A percentile compares a stretch with the other conserved stretches of the same genome.
phyloP scores from a whole-genome alignment of 2,888 invertebrate species.

The Ashinkailepas kermadecensis region DNA sequence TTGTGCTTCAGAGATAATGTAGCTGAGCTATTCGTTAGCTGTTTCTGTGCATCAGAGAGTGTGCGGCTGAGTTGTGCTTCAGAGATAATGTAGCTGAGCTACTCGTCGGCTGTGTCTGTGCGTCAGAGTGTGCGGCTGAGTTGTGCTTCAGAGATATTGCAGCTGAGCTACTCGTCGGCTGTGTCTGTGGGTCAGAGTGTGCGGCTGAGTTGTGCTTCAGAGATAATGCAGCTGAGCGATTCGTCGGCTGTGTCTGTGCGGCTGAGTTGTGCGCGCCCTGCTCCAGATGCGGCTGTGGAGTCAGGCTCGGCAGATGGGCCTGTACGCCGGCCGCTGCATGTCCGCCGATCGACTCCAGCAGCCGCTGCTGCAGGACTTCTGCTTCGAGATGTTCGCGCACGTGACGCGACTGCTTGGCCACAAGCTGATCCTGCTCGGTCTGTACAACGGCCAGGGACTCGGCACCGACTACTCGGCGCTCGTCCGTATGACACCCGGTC shows the following conservation, averaged over 20 bases:
- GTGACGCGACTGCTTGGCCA: conserved; percentile 90
- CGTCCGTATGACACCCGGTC: conserved; percentile 68
- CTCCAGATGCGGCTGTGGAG: conserved; percentile 90
- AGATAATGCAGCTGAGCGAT: neutral
- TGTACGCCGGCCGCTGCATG: conserved; percentile 88
- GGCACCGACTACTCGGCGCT: conserved; percentile 70
- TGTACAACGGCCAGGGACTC: conserved; percentile 86
- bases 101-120: too few species aligned
- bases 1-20: too few species aligned
- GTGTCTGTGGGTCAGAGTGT: too few species aligned
- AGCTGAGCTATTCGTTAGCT: too few species aligned
- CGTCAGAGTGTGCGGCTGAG: too few species aligned
- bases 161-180: too few species aligned
- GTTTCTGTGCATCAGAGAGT: too few species aligned
- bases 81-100: too few species aligned
- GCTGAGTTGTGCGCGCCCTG: neutral
- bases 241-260: neutral
- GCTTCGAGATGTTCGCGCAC: conserved; percentile 96
- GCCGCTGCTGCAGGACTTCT: conserved; percentile 61
- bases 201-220: neutral
- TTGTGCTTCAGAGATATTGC: too few species aligned
- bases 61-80: too few species aligned
- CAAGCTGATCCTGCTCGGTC: conserved; percentile 83
- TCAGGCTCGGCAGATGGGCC: conserved; percentile 96
- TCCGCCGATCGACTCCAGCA: conserved; percentile 51